Conservation (phyloP, 2,888 invertebrate genomes). For the Cenopis cana region DNA sequence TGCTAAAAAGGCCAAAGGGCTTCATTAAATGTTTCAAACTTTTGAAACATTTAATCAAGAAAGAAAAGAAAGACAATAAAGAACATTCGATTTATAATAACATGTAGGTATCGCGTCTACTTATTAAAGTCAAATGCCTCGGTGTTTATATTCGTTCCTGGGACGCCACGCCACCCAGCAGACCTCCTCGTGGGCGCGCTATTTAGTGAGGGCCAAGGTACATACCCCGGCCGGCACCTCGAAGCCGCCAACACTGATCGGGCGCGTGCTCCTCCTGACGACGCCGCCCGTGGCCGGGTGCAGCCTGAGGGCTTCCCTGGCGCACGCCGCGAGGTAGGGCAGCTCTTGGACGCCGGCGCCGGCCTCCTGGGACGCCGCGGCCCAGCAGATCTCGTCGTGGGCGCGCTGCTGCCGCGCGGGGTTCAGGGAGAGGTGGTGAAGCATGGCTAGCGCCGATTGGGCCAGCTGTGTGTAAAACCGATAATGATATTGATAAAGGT, state of each 20-base stretch:
- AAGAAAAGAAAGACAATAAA: too few relatives aligned
- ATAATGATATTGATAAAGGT: neutral
- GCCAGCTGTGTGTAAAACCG: slow-evolving; percentile 62
- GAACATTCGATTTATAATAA: too few relatives aligned
- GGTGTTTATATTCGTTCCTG: too few relatives aligned
- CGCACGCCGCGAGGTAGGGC: slow-evolving; percentile 69
- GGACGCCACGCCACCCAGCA: too few relatives aligned
- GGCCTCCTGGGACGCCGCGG: slow-evolving; percentile 62
- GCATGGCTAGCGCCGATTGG: slow-evolving; percentile 74
- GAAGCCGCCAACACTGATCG: slow-evolving; percentile 69
- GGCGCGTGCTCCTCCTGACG: slow-evolving; percentile 65
- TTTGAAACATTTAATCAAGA: too few relatives aligned
- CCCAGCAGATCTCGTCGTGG: slow-evolving; percentile 74
- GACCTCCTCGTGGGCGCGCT: too few relatives aligned
- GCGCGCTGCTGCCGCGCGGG: slow-evolving; percentile 76
- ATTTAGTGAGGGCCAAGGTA: slow-evolving; percentile 6
- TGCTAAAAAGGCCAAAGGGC: too few relatives aligned
- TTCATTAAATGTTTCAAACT: too few relatives aligned
- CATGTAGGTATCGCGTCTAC: too few relatives aligned
- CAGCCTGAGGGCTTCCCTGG: slow-evolving; percentile 69
- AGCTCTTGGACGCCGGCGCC: slow-evolving; percentile 60
- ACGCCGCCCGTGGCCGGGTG: slow-evolving; percentile 78
- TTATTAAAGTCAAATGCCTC: too few relatives aligned
- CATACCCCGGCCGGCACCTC: slow-evolving; percentile 76
- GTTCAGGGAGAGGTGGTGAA: slow-evolving; percentile 76